Base-by-base conservation (phyloP, 2,888 invertebrate genomes). In the Hypolimnas misippus region DNA sequence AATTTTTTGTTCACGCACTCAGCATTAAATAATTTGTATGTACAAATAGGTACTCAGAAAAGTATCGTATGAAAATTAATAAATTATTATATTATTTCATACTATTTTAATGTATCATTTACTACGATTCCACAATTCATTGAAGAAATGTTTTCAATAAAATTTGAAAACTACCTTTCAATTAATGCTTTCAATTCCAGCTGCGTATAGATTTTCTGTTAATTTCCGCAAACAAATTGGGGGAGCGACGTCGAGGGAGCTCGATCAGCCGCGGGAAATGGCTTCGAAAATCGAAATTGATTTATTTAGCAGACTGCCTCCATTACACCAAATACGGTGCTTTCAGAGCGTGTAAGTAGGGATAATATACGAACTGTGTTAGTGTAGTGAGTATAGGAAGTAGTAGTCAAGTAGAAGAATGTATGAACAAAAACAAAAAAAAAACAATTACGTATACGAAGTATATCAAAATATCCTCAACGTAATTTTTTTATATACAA, bases 221-320 rank as follows among this genome's bases (percentile, higher is more conserved):
- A 76, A 79, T 78, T 75, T 77, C 79, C 76, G 75, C 69, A 68
- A 70, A 70, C 70, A 77, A 76, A 77, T 79, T 75, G 74, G 70
- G 74, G 69, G 69, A 64, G 64, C 56, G 59, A 61, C 66, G 68
- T 67, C 62, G 67, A 66, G 67, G 67, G 57, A 65, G 69, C 66
- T 65, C 62, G 65, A 63, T 61, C 67, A 63, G 63, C 63, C 59
- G 67, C 62, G 50, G 56, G 67, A 66, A 62, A 68, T 74, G 72
- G 74, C 71, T 73, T 71, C 65, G 66, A 70, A 72, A 73, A 74
- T 76, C 67, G 70, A 72, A 77, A 74, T 73, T 70, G 66, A 67
- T 71, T 74, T 71, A 71, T 66, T 62, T 61, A 62, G 59, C 60
- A 57, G 62, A 60, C 63, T 53, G 65, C 56, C 50, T 60, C 62